Percentiles rank a stretch among this genome's conserved stretches.
phyloP scores from a whole-genome alignment of 2,797 vertebrate species.

The Kryptolebias ocellatus region DNA sequence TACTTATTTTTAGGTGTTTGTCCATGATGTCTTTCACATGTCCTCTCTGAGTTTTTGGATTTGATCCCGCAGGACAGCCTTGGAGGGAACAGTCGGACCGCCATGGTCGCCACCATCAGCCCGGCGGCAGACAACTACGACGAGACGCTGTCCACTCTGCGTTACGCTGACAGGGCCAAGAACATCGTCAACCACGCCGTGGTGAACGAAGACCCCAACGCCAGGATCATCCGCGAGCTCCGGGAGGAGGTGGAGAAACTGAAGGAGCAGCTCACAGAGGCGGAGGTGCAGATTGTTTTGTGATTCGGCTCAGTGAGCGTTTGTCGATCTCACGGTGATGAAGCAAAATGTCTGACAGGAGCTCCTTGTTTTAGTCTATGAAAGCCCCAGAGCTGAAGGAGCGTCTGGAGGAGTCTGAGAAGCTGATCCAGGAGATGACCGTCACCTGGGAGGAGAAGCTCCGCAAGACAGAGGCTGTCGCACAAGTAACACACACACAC shows the following conservation, averaged over 20 bases:
- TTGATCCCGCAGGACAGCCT: constrained; percentile 88
- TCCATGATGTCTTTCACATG: constrained; percentile 7
- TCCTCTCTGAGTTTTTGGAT: background rate
- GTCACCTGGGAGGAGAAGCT: constrained; percentile 93
- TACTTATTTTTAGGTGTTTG: background rate
- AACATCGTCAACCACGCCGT: constrained; percentile 90
- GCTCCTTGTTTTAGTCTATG: constrained; percentile 59
- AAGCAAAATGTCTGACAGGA: constrained; percentile 83
- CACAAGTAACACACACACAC: constrained; percentile 78
- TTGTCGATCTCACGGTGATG: constrained; percentile 92
- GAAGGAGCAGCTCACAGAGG: constrained; percentile 83
- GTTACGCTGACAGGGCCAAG: constrained; percentile 89
- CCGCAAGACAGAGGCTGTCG: constrained; percentile 88
- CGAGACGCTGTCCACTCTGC: constrained; percentile 93
- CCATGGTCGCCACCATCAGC: constrained; percentile 97
- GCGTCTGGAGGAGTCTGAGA: constrained; percentile 86
- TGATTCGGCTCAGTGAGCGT: constrained; percentile 86
- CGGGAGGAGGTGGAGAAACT: constrained; percentile 91
- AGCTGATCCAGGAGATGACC: constrained; percentile 91
- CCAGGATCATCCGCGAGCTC: constrained; percentile 90
- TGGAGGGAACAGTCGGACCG: constrained; percentile 96
- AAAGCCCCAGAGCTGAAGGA: constrained; percentile 86
- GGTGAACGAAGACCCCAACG: constrained; percentile 92
- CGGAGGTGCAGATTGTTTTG: constrained; percentile 60
- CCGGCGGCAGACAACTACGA: constrained; percentile 95